phyloP scores from a whole-genome alignment of 2,797 vertebrate species.

The Pachyuromys duprasi region DNA sequence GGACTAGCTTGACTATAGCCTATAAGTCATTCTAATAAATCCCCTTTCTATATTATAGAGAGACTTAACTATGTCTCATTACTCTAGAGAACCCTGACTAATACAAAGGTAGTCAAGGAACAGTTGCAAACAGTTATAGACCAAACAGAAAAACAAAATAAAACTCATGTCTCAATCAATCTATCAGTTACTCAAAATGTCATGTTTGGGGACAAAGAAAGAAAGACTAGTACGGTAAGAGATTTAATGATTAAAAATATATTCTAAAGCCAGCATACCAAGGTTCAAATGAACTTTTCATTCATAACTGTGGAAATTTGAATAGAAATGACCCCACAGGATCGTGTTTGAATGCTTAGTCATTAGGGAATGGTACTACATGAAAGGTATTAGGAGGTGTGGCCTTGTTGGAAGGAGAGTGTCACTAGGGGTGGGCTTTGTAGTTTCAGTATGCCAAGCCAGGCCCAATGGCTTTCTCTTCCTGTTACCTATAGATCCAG shows the following conservation, averaged over 20 bases:
- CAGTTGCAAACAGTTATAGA: background rate
- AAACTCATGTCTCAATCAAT: background rate
- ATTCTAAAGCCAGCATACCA: background rate
- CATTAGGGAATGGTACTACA: background rate
- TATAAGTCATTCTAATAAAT: background rate
- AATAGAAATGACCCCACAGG: background rate
- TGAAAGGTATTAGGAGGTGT: background rate
- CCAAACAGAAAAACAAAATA: background rate
- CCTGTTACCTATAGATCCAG: background rate
- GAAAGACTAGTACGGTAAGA: background rate
- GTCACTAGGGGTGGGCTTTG: background rate
- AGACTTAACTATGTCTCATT: background rate
- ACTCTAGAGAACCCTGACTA: background rate
- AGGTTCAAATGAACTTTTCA: slow-evolving; percentile 25
- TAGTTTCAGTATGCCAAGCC: background rate
- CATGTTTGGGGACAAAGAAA: background rate
- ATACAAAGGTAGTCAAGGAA: slow-evolving; percentile 2
- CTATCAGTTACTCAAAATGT: background rate
- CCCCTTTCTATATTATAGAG: background rate
- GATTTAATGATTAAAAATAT: slow-evolving; percentile 18
- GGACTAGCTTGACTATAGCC: background rate
- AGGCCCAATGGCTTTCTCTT: background rate
- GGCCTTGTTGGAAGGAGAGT: background rate
- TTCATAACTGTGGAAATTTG: background rate
- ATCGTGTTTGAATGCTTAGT: background rate